A percentile compares a stretch with the other conserved stretches of the same genome.
phyloP scores from a whole-genome alignment of 92 coral and sea anemone genomes.

The Micromussa lordhowensis region DNA sequence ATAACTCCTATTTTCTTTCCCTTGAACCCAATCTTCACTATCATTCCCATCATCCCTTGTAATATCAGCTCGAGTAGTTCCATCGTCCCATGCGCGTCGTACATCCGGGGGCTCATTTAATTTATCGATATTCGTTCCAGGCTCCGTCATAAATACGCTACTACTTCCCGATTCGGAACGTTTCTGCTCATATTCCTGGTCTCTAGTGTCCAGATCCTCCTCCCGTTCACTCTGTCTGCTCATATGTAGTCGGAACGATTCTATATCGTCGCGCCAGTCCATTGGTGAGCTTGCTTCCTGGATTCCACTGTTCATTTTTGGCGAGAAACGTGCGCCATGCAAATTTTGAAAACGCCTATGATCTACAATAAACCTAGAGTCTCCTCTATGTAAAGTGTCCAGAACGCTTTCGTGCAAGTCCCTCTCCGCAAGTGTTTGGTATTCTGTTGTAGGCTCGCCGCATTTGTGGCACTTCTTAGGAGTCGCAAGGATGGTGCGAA shows the following conservation, averaged over 20 bases:
- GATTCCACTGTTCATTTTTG: background rate
- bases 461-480: conserved; percentile 61
- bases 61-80: background rate
- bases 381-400: conserved; percentile 44
- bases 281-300: conserved; percentile 3
- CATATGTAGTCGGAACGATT: conserved; percentile 60
- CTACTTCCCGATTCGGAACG: conserved; percentile 32
- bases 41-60: conserved; percentile 29
- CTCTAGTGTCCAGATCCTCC: conserved; percentile 18
- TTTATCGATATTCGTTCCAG: conserved; percentile 50
- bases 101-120: conserved; percentile 47
- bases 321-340: background rate
- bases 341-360: conserved; percentile 36
- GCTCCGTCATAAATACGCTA: conserved; percentile 71
- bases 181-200: conserved; percentile 8
- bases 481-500: conserved; percentile 38
- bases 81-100: conserved; percentile 67
- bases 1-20: background rate
- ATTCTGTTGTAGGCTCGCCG: conserved; percentile 50
- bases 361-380: conserved; percentile 52
- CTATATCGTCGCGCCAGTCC: conserved; percentile 70
- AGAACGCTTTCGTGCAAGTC: conserved; percentile 66
- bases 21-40: background rate
- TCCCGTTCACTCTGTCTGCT: conserved; percentile 46
- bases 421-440: background rate